Base-by-base conservation (phyloP, 2,888 invertebrate species). In the Crossocerus cetratus region DNA sequence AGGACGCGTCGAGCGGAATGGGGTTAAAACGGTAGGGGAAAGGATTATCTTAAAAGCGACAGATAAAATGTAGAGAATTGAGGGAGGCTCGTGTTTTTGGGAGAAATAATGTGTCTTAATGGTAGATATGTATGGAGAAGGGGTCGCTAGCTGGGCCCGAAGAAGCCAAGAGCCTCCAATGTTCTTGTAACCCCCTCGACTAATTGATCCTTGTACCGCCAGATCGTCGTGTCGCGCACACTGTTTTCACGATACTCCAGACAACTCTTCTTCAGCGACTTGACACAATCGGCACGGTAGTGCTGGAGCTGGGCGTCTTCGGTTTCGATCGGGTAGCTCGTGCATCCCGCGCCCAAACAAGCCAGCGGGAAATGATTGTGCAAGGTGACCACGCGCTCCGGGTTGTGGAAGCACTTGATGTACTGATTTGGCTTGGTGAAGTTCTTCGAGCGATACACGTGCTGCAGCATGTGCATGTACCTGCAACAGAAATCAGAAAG, bases 311-410 rank as follows among this genome's bases (percentile, higher is more conserved):
- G 96, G 18, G 98, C 98, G 86, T 95, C 94, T 45, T 92, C 92
- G 22, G 95, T 95, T 79, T 96, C 95, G 79, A 98, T 94, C 67
- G 96, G 93, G 91, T 95, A 97, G 57, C 96, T 96, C 64, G 96
- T 96, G 91, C 97, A 97, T 18, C 91, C 91, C 5, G 94, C 93
- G 57, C 96, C 96, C 49, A 97, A 91, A 87, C 97, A 98, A 71
- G 96, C 96, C 81, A 98, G 91, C 45, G 98, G 97, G 89, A 97
- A 97, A 91, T 98, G 98, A 91, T 98, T 98, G 92, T 98, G 98
- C 77, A 98, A 92, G 44, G 96, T 95, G 60, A 97, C 92, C 63
- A 97, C 97, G 84, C 96, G 94, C 85, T 96, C 96, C 43, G 97
- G 96, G 91, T 97, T 96, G 91, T 97, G 97, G 92, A 98, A 98